These are phyloP conservation scores for Chelon labrosus DNA, from an alignment of 2,797 vertebrate species.

Conservation along the genomic window DNA sequence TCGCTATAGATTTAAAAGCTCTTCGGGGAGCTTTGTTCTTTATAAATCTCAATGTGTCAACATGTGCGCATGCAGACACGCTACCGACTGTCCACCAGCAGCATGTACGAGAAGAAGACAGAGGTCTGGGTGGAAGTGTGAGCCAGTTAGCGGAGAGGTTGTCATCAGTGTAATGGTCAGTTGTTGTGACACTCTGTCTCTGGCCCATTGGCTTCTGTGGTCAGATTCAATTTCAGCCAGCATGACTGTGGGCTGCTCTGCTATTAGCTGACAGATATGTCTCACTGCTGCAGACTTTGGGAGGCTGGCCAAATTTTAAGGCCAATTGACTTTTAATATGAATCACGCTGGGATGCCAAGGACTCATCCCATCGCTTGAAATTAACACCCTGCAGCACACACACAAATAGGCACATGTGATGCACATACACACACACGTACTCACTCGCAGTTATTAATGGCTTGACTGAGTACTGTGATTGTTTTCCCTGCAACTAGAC, in stretches of 20 bases:
- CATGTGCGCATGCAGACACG: slow-evolving; percentile 1
- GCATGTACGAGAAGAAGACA: background rate
- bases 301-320: slow-evolving; percentile 86
- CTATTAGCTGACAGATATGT: slow-evolving; percentile 79
- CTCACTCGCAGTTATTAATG: slow-evolving; percentile 63
- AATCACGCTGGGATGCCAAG: slow-evolving; percentile 83
- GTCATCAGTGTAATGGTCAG: slow-evolving; percentile 82
- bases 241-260: slow-evolving; percentile 70
- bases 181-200: slow-evolving; percentile 73
- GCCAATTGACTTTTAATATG: slow-evolving; percentile 89
- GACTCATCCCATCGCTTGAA: slow-evolving; percentile 81
- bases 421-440: slow-evolving; percentile 28
- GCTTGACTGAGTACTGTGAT: slow-evolving; percentile 76
- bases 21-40: slow-evolving; percentile 8
- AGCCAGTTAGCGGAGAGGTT: slow-evolving; percentile 58
- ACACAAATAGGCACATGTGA: slow-evolving; percentile 35
- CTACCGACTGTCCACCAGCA: slow-evolving; percentile 5
- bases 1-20: slow-evolving; percentile 11
- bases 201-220: slow-evolving; percentile 83
- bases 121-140: background rate
- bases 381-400: slow-evolving; percentile 76
- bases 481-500: slow-evolving; percentile 74
- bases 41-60: slow-evolving; percentile 38
- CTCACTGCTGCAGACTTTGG: slow-evolving; percentile 76
- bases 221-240: slow-evolving; percentile 85